Evolutionary conservation across 2,113 vertebrate genomes (phyloP), one percentile per base, ranked within the genome.

Genomic region (Pitta sordida): DNA sequence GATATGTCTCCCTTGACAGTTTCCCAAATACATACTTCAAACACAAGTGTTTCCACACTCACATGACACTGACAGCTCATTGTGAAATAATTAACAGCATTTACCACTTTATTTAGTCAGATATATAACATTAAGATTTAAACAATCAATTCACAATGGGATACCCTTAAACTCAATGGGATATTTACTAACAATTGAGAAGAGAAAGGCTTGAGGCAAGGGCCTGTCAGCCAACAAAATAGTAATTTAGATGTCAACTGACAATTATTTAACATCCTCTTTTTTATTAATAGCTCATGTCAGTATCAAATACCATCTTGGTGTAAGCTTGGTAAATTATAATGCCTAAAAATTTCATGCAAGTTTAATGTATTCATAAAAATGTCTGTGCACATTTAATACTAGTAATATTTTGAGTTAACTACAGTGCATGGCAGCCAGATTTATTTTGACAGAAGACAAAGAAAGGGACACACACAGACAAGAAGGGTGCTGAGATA

Each of bases 321-420:
- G 91, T 92, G 91, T 90, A 95, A 94, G 93, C 94, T 94, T 94
- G 87, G 91, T 94, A 96, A 96, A 94, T 96, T 93, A 96, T 82
- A 92, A 93, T 86, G 71, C 92, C 92, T 78, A 90, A 94, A 96
- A 96, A 84, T 91, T 94, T 85, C 89, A 96, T 92, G 75, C 89
- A 95, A 86, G 87, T 95, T 97, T 96, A 97, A 96, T 96, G 94
- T 75, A 97, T 96, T 96, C 95, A 96, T 96, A 96, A 96, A 96
- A 97, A 96, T 94, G 94, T 88, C 95, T 92, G 84, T 65, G 79
- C 52, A 93, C 91, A 86, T 96, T 96, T 97, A 97, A 94, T 95
- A 88, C 62, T 90, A 69, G 95, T 83, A 91, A 70, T 96, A 96
- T 96, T 96, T 97, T 96, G 96, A 94, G 90, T 96, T 96, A 97